Evolutionary conservation across 2,797 vertebrate species (phyloP), one percentile per base, ranked within the genome.

Genomic region (Argyrosomus regius): DNA sequence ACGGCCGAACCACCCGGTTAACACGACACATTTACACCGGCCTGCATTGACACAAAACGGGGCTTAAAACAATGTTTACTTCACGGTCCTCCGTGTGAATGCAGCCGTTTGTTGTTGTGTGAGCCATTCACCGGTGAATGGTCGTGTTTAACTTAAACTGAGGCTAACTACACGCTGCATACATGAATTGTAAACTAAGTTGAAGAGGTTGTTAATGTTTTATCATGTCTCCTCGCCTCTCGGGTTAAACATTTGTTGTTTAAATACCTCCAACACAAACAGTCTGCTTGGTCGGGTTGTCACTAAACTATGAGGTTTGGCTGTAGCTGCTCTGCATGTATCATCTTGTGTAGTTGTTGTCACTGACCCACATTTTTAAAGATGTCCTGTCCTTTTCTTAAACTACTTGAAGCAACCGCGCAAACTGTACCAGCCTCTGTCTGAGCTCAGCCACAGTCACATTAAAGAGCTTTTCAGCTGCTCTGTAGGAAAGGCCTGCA

Each of bases 311-410:
- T 14, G n/a, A 20, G 53, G 24, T 17, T n/a, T 63, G 43, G 22
- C 68, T 39, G 77, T 62, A 12, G 68, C 28, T 60, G 50, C 85
- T 31, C 65, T 79, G 82, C 88, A 0, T 88, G 90, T 82, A 48
- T 88, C 82, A 57, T 90, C 85, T 86, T 85, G 87, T 82, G 76
- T 11, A 73, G 76, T 69, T 81, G 76, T 69, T 81, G 80, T 64
- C 85, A 67, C 24, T 88, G 91, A 89, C 90, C 87, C 87, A 87
- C 79, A 86, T 93, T 90, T 85, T 86, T 41, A 54, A 31, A 83
- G 72, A 16, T 78, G 82, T 62, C 63, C 68, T n/a, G 43, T 69
- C 61, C 76, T 53, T 4, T 2, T 8, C 12, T 52, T 17, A 31
- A 76, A 62, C 62, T 75, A 46, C 53, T 77, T 57, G 41, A 45